Base-by-base conservation (phyloP, 2,113 vertebrate species). In the Bubo blakistoni region DNA sequence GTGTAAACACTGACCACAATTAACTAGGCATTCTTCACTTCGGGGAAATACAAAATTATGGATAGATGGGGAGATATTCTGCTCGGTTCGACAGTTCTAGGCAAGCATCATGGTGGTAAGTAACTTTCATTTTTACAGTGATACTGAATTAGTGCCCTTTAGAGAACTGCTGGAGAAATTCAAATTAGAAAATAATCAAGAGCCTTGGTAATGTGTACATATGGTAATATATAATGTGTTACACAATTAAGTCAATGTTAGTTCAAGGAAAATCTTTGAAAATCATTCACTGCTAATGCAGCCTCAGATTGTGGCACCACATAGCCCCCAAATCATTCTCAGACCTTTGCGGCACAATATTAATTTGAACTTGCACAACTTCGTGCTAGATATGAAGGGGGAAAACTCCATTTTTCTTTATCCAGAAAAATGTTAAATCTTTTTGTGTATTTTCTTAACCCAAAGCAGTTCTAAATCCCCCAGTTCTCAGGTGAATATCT, bases 111-210 rank as follows among this genome's bases (percentile, higher is more conserved):
- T 86, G 88, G 81, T 77, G 81, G 69, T 92, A 47, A 73, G 54
- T 30, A 18, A 80, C 61, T 87, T 57, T 62, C 78, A 36, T 85
- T 67, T 61, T 70, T n/a, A 46, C 73, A 51, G 49, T 26, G 94
- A 54, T 94, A n/a, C 91, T 77, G 70, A 70, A 54, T 94, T 58
- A 88, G 83, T 91, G 86, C 55, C 94, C 94, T 94, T 96, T 51
- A 81, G 91, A 97, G 97, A 96, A 82, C 70, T 0, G 2, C 91
- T 76, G 92, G 92, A 92, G 94, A 91, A 95, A 91, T 80, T 85
- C 79, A 91, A 96, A 97, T 96, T 87, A 95, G 91, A 40, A 96
- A 96, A 97, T 77, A 95, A 96, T 97, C 95, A 95, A 73, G 88
- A 84, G 88, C 40, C 89, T 51, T 8, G 42, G 61, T 95, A 82